Percentiles rank a stretch among this genome's conserved stretches.
phyloP scores from a whole-genome alignment of 2,113 vertebrate species.

The Panthera uncia region DNA sequence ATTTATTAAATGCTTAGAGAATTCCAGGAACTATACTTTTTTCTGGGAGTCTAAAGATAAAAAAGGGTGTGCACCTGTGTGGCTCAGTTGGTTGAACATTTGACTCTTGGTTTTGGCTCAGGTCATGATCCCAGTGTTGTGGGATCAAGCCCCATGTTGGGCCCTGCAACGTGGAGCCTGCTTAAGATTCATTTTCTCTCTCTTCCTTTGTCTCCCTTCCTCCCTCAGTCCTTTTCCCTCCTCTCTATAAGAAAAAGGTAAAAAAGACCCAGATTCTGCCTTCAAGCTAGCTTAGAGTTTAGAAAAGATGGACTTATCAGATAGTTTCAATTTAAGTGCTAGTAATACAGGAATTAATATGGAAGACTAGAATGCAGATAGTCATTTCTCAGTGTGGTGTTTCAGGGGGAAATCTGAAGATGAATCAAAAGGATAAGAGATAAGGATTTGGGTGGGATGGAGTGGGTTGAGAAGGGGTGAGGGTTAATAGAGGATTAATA shows the following conservation, averaged over 20 bases:
- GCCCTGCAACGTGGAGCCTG: too few relatives aligned
- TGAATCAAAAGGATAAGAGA: background rate
- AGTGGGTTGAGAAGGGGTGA: background rate
- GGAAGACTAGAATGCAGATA: background rate
- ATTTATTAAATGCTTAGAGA: background rate
- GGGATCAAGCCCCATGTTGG: too few relatives aligned
- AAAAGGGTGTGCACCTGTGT: background rate
- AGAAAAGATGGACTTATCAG: background rate
- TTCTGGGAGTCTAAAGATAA: background rate
- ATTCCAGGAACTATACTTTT: background rate
- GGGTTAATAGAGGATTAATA: background rate
- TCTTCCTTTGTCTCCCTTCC: too few relatives aligned
- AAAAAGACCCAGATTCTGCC: background rate
- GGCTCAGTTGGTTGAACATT: too few relatives aligned
- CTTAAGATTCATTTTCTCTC: too few relatives aligned
- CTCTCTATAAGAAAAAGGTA: too few relatives aligned
- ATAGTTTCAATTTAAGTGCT: background rate
- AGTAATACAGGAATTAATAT: background rate
- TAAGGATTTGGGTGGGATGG: background rate
- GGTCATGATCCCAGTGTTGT: too few relatives aligned
- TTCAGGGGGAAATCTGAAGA: background rate
- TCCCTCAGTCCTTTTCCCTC: too few relatives aligned
- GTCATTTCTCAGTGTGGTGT: background rate
- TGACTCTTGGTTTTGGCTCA: too few relatives aligned
- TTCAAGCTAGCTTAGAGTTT: slow-evolving; percentile 16